Conservation (phyloP, 2,113 vertebrate species). For the Strigops habroptila region DNA sequence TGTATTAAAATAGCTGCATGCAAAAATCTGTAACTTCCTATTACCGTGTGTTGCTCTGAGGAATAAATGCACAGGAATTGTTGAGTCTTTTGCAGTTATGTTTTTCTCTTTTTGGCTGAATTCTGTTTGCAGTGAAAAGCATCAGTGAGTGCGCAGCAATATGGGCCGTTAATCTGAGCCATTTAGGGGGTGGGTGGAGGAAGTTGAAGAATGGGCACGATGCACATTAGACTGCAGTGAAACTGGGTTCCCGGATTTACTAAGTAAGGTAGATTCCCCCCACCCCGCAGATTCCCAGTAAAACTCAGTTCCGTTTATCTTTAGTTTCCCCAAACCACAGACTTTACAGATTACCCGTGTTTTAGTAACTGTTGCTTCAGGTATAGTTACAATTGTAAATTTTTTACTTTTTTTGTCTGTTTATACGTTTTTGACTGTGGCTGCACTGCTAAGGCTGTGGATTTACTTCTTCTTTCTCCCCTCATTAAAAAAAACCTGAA, state of each 20-base stretch:
- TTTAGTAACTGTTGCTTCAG: neutral
- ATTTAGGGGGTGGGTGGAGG: neutral
- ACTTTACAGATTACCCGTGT: neutral
- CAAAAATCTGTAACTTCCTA: neutral
- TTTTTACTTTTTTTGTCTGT: neutral
- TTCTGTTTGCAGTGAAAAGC: neutral
- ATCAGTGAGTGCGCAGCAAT: neutral
- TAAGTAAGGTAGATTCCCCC: neutral
- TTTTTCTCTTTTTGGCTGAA: neutral
- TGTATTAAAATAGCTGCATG: neutral
- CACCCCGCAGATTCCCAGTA: neutral
- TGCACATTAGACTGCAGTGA: neutral
- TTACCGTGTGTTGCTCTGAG: neutral
- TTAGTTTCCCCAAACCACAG: neutral
- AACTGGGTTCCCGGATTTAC: neutral
- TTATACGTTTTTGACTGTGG: neutral
- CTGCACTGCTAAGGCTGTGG: neutral
- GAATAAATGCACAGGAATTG: neutral
- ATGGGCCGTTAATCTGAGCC: neutral
- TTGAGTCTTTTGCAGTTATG: rapidly evolving
- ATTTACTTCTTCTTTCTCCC: neutral
- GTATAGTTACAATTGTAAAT: neutral
- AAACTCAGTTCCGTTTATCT: neutral
- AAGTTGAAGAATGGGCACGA: rapidly evolving
- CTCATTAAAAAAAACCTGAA: neutral